Conservation (phyloP, 2,797 vertebrate species). For the Chaenodraco wilsoni region DNA sequence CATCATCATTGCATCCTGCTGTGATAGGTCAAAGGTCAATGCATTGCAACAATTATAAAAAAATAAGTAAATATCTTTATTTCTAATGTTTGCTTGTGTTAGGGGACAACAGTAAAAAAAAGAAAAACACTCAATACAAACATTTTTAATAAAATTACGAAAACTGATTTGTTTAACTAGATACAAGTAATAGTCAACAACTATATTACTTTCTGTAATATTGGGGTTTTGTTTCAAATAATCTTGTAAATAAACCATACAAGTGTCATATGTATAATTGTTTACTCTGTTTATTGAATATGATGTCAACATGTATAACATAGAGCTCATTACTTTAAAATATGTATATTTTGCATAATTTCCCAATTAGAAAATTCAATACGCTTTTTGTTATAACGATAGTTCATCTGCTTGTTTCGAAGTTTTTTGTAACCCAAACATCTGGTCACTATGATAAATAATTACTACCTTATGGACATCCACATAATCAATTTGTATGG, state of each 20-base stretch:
- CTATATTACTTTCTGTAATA: not conserved
- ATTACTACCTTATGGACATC: not conserved
- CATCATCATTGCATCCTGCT: accelerated
- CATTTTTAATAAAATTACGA: not conserved
- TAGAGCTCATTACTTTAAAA: not conserved
- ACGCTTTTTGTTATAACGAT: not conserved
- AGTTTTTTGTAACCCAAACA: not conserved
- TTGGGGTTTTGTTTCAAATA: not conserved
- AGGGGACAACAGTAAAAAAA: too few relatives aligned
- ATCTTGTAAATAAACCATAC: not conserved
- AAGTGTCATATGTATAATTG: not conserved
- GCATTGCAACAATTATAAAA: not conserved
- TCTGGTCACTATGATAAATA: not conserved
- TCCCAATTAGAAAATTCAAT: not conserved
- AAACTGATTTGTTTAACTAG: too few relatives aligned
- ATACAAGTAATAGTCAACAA: not conserved
- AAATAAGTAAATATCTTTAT: too few relatives aligned
- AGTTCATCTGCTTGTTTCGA: not conserved
- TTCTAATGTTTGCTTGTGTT: not conserved
- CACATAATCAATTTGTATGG: not conserved
- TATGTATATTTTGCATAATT: not conserved
- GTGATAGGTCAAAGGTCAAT: constrained; percentile 20
- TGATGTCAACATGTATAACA: not conserved
- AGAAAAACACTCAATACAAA: too few relatives aligned
- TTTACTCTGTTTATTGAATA: not conserved